A percentile compares a stretch with the other conserved stretches of the same genome.
Conservation (phyloP, 2,797 vertebrate genomes). For the Labeo calbasu region DNA sequence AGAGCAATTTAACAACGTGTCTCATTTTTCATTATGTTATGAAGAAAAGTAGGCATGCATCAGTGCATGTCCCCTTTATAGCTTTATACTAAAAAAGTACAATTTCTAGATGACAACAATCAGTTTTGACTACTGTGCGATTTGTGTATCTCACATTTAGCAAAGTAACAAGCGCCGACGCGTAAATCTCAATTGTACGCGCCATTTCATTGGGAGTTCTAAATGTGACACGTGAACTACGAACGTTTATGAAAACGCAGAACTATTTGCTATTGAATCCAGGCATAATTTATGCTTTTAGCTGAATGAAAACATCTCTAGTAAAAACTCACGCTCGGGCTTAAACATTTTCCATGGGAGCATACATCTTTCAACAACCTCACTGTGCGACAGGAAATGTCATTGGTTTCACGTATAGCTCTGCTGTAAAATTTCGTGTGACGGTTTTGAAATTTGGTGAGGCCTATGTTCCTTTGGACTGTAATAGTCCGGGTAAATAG, state of each 20-base stretch:
- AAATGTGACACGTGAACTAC: not conserved
- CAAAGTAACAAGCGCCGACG: not conserved
- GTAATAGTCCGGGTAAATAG: not conserved
- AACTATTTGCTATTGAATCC: not conserved
- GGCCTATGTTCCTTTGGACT: not conserved
- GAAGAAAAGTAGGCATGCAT: not conserved
- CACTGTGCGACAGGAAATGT: not conserved
- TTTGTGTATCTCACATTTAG: not conserved
- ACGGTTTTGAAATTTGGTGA: not conserved
- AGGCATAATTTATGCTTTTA: not conserved
- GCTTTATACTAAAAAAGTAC: not conserved
- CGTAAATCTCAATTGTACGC: not conserved
- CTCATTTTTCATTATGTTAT: not conserved
- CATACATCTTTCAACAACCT: not conserved
- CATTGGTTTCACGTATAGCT: not conserved
- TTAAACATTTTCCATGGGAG: not conserved
- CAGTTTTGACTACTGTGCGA: not conserved
- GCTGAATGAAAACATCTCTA: not conserved
- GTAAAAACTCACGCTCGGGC: not conserved
- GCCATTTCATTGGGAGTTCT: slow-evolving; percentile 1
- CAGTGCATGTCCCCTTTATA: not conserved
- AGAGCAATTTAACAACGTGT: not conserved
- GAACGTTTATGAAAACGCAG: not conserved
- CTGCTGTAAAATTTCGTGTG: not conserved
- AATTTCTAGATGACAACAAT: not conserved